Base-by-base conservation (phyloP, 2,113 vertebrate species). In the Piprites chloris region DNA sequence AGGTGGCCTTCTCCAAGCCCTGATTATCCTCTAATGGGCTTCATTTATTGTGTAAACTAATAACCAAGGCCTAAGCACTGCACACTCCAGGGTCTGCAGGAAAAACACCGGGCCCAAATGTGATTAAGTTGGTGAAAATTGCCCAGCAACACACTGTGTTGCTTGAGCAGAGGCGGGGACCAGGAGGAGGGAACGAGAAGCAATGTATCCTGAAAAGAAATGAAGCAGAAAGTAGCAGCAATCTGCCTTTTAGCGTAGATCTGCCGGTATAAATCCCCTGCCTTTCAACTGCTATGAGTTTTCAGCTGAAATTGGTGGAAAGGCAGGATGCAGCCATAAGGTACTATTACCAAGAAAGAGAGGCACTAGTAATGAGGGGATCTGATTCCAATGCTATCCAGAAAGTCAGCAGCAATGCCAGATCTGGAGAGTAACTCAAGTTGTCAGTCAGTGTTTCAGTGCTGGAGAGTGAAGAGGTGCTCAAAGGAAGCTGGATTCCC, bases 11-110 rank as follows among this genome's bases (percentile, higher is more conserved):
- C 96, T 96, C 69, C 26, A 1, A 95, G 80, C 62, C 62, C 83
- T 96, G 94, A 97, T 97, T 95, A 97, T 97, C 82, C 61, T 96
- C 94, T 97, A 96, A 97, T 96, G 88, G 90, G 82, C 81, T 97
- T 96, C 92, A 96, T 96, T 97, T 96, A 94, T 96, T 96, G 94
- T 89, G 84, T 96, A 97, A 97, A 97, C 96, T 97, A 97, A 97
- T 94, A 91, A 96, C 76, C 71, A 77, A 58, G 52, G 71, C 65
- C 77, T 83, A 87, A 94, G 58, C 67, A 62, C 20, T 59, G 49
- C 46, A 71, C 76, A 85, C 76, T 56, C 86, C 55, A 69, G 90
- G 50, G 81, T 94, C 92, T 90, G 46, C 85, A 85, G 87, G 91
- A 96, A 94, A 90, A 95, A 89, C 75, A 72, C 78, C 58, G 27